Conservation (phyloP, 53 echinoderm and acorn worm species). For the Antedon mediterranea region DNA sequence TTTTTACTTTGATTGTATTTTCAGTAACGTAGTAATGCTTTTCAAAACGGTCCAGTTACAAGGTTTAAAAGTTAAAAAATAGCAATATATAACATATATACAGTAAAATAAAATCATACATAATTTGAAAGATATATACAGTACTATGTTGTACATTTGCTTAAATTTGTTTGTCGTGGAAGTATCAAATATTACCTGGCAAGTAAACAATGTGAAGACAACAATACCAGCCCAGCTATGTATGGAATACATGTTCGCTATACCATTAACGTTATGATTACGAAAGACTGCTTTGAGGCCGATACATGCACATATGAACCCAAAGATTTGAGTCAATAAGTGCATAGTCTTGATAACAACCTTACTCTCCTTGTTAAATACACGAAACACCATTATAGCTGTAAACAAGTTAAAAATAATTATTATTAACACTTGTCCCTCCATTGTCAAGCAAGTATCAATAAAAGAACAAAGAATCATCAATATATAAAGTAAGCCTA, state of each 20-base stretch:
- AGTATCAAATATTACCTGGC: slow-evolving; percentile 52
- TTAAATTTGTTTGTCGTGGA: no score
- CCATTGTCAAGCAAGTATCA: no score
- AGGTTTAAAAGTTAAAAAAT: no score
- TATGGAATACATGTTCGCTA: slow-evolving; percentile 62
- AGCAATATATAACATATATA: no score
- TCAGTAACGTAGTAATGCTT: no score
- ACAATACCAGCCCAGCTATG: slow-evolving; percentile 88
- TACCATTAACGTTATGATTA: slow-evolving; percentile 36
- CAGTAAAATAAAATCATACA: no score
- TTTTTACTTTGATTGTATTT: no score
- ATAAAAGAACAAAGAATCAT: no score
- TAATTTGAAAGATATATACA: no score
- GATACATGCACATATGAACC: slow-evolving; percentile 53
- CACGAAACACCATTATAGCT: slow-evolving; percentile 92
- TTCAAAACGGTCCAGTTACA: no score
- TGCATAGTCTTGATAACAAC: slow-evolving; percentile 84
- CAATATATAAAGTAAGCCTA: no score
- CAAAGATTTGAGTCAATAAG: slow-evolving; percentile 53
- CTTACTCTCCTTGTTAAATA: slow-evolving; percentile 88
- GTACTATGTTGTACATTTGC: no score
- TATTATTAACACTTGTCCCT: neutral
- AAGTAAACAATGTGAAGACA: slow-evolving; percentile 48
- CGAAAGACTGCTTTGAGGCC: slow-evolving; percentile 79
- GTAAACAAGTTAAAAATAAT: slow-evolving; percentile 11